Conservation (phyloP, 2,113 vertebrate species). For the Cnemophilus loriae region DNA sequence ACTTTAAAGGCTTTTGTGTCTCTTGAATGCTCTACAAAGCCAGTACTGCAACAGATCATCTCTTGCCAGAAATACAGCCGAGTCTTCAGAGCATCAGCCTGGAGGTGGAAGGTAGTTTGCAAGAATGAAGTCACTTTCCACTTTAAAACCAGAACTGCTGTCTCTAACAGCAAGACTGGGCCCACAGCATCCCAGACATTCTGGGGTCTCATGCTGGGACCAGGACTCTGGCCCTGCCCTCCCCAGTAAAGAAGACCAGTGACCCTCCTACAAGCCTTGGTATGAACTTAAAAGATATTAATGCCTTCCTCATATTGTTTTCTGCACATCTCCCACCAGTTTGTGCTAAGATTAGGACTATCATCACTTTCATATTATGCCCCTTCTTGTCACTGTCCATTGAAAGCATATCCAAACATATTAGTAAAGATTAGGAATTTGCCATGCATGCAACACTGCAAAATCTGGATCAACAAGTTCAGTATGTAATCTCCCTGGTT, state of each 20-base stretch:
- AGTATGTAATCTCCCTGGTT: not conserved
- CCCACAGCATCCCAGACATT: not conserved
- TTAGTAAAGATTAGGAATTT: conserved; percentile 56
- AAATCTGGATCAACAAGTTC: not conserved
- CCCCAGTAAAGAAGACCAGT: not conserved
- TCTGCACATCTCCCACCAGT: conserved; percentile 57
- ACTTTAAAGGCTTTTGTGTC: not conserved
- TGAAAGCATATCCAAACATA: conserved; percentile 60
- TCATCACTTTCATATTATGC: conserved; percentile 54
- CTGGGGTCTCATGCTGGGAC: not conserved
- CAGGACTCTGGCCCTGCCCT: not conserved
- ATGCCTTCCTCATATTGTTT: not conserved
- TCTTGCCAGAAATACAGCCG: not conserved
- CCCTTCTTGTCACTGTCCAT: conserved; percentile 68
- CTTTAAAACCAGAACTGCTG: not conserved
- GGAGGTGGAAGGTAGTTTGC: not conserved
- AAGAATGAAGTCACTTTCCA: not conserved
- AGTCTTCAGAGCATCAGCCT: not conserved
- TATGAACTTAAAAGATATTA: not conserved
- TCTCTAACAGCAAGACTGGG: not conserved
- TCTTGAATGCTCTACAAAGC: not conserved
- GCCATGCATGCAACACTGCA: not conserved
- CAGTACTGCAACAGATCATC: not conserved
- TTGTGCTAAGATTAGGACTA: conserved; percentile 62
- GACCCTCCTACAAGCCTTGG: not conserved